A percentile compares a stretch with the other conserved stretches of the same genome.
Conservation (phyloP, 2,797 vertebrate species). For the Botia almorhae region DNA sequence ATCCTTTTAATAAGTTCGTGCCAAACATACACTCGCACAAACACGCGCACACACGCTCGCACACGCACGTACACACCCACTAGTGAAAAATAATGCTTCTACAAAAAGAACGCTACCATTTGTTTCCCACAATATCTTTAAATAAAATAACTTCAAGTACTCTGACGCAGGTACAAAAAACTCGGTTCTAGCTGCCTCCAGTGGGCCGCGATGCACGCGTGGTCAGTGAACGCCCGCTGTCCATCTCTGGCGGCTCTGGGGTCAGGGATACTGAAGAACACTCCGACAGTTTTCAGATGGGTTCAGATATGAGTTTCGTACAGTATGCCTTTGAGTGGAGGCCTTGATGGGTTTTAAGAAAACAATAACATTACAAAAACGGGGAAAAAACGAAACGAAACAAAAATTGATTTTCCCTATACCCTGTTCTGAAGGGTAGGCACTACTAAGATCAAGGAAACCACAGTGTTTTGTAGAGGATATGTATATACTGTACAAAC, state of each 20-base stretch:
- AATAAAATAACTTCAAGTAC: conserved; percentile 99
- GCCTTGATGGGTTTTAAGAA: conserved; percentile 92
- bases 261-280: conserved; percentile 85
- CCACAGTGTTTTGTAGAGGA: conserved; percentile 99
- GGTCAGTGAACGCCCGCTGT: conserved; percentile 86
- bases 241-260: conserved; percentile 78
- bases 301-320: conserved; percentile 84
- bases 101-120: conserved; percentile 96
- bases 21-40: conserved; percentile 73
- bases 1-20: conserved; percentile 99
- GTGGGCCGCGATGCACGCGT: conserved; percentile 94
- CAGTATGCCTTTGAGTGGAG: conserved; percentile 85
- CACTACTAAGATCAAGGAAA: conserved; percentile 99
- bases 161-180: conserved; percentile 99
- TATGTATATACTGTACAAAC: conserved; percentile 98
- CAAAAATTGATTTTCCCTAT: conserved; percentile 93
- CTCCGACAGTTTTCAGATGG: conserved; percentile 85
- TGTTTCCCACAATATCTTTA: conserved; percentile 98
- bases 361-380: conserved; percentile 72
- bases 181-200: conserved; percentile 93
- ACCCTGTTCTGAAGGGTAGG: conserved; percentile 99
- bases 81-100: conserved; percentile 99
- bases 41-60: conserved; percentile 16
- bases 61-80: conserved; percentile 74
- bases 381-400: conserved; percentile 80